These are phyloP conservation scores for Paedocypris sp. DNA, from an alignment of 2,113 vertebrate species.

Conservation along the genomic window DNA sequence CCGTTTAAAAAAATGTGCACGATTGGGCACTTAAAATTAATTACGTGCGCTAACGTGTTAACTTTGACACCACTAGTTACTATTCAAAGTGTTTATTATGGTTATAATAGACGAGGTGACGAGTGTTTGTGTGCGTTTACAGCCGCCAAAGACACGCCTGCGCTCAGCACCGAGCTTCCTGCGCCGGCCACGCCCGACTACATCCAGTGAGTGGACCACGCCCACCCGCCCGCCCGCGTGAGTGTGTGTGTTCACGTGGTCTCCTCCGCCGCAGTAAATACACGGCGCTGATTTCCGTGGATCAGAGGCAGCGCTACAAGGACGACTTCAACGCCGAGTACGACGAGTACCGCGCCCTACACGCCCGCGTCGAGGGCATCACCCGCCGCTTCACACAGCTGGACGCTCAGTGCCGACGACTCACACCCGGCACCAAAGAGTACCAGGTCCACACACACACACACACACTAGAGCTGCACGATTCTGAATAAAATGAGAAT, in stretches of 20 bases:
- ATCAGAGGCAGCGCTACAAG: conserved; percentile 79
- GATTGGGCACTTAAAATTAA: no score
- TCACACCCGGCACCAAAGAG: conserved; percentile 72
- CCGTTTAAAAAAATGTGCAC: no score
- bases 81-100: no score
- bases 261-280: conserved; percentile 70
- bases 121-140: neutral
- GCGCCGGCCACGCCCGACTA: conserved; percentile 69
- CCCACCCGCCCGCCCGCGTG: no score
- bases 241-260: neutral
- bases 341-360: conserved; percentile 73
- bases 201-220: conserved; percentile 63
- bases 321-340: conserved; percentile 84
- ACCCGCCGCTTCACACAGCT: conserved; percentile 68
- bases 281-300: conserved; percentile 59
- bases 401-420: conserved; percentile 61
- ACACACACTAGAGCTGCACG: no score
- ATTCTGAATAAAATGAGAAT: no score
- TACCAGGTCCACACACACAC: conserved; percentile 63
- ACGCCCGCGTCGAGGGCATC: conserved; percentile 68
- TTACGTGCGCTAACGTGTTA: no score
- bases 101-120: no score
- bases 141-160: conserved; percentile 46
- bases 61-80: no score
- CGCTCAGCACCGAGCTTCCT: conserved; percentile 58